Evolutionary conservation across 2,797 vertebrate genomes (phyloP).

Genomic region (Xyrichtys novacula): DNA sequence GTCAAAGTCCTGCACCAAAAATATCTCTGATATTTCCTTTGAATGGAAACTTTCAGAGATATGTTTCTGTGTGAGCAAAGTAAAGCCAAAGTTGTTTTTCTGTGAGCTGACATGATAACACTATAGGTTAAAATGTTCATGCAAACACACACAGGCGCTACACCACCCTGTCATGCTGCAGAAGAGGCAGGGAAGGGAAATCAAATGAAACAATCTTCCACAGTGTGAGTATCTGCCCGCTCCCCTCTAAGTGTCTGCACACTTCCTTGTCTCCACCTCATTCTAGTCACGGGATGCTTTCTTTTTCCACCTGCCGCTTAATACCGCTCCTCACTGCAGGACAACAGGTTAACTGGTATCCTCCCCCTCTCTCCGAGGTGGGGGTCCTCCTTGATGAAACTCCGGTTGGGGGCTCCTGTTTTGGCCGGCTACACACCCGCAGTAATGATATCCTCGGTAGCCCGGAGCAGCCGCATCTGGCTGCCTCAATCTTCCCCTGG

Average conservation of each 20-base stretch:
- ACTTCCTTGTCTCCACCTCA: slow-evolving; percentile 66
- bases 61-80: slow-evolving; percentile 18
- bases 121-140: slow-evolving; percentile 46
- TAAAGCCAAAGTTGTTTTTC: slow-evolving; percentile 30
- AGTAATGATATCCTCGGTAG: slow-evolving; percentile 77
- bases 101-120: slow-evolving; percentile 16
- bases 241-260: slow-evolving; percentile 51
- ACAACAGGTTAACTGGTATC: slow-evolving; percentile 87
- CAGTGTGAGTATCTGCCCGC: slow-evolving; percentile 53
- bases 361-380: slow-evolving; percentile 60
- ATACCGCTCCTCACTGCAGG: slow-evolving; percentile 91
- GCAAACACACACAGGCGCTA: slow-evolving; percentile 24
- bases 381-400: slow-evolving; percentile 91
- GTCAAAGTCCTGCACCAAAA: slow-evolving; percentile 69
- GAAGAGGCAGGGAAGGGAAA: slow-evolving; percentile 49
- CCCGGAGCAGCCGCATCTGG: slow-evolving; percentile 53
- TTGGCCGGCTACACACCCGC: slow-evolving; percentile 62
- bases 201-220: slow-evolving; percentile 55
- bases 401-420: slow-evolving; percentile 77
- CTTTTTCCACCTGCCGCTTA: slow-evolving; percentile 93
- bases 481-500: slow-evolving; percentile 76
- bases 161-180: slow-evolving; percentile 34
- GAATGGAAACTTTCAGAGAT: slow-evolving; percentile 54
- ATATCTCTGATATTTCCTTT: slow-evolving; percentile 67
- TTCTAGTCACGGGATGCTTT: slow-evolving; percentile 87